Base-by-base conservation (phyloP, 2,888 invertebrate species). In the Spisula solida region DNA sequence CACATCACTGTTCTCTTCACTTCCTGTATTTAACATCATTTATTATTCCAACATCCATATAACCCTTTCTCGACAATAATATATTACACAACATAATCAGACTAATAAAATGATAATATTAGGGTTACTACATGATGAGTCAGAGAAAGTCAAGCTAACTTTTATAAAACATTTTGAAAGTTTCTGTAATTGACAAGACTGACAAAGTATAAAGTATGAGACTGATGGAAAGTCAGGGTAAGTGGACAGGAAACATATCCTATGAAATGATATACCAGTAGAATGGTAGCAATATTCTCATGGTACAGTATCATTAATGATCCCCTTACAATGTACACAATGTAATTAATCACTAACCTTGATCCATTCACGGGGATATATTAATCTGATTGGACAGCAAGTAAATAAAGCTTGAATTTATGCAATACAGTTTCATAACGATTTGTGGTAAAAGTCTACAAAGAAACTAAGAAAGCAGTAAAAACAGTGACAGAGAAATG, bases 341-440 rank as follows among this genome's bases (percentile, higher is more conserved):
- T 66, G 60, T 66, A 66, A 66, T 25, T 25, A 66, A 12, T 25
- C 12, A 66, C 4, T 25, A 66, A 66, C 25, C 56, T 25, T 66
- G 60, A 66, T 25, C 60, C n/a, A 25, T 66, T 66, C 25, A 5
- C 25, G 20, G 60, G n/a, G n/a, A 66, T 25, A 10, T 25, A 66
- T 25, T 25, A n/a, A 12, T 25, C 60, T 25, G n/a, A 25, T 66
- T 16, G 1, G 75, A 75, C 75, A 75, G 75, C 31, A 6, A 75
- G 70, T 70, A 70, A 31, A 70, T 70, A 70, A 29, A 31, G 70
- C 70, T 70, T 8, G 29, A n/a, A n/a, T 70, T 31, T 31, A 70
- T 29, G 31, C 8, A 2, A 16, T n/a, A 31, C 70, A 31, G 5
- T 29, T 6, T 31, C 29, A 70, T 70, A 0, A 70, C 70, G 0